A percentile compares a stretch with the other conserved stretches of the same genome.
phyloP scores from a whole-genome alignment of 2,888 invertebrate genomes.

The Panopea generosa region DNA sequence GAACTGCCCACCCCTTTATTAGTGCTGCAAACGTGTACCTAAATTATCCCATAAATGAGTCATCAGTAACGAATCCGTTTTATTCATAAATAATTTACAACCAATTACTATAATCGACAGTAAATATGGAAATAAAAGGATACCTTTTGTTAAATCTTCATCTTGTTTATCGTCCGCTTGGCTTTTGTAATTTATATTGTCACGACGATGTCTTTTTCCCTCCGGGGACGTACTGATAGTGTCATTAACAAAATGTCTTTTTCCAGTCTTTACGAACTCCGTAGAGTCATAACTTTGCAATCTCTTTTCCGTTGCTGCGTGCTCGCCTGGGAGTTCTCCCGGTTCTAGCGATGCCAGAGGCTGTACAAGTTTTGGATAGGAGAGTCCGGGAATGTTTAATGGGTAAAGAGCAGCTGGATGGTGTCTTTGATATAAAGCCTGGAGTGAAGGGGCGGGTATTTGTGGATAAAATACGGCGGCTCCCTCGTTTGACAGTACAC shows the following conservation, averaged over 20 bases:
- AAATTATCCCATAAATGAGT: slow-evolving; percentile 61
- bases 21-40: slow-evolving; percentile 36
- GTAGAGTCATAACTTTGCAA: slow-evolving; percentile 11
- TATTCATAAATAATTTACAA: slow-evolving; percentile 65
- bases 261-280: slow-evolving; percentile 16
- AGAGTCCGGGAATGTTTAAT: slow-evolving; percentile 76
- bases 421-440: slow-evolving; percentile 56
- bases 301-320: slow-evolving; percentile 12
- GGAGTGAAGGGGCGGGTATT: slow-evolving; percentile 49
- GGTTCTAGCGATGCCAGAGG: slow-evolving; percentile 61
- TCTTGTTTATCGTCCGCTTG: slow-evolving; percentile 44
- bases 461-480: slow-evolving; percentile 56
- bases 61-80: slow-evolving; percentile 58
- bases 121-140: slow-evolving; percentile 59
- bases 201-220: slow-evolving; percentile 48
- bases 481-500: slow-evolving; percentile 52
- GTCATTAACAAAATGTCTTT: slow-evolving; percentile 24
- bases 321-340: slow-evolving; percentile 31
- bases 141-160: slow-evolving; percentile 59
- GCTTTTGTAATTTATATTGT: slow-evolving; percentile 47
- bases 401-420: slow-evolving; percentile 64
- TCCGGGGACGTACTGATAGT: slow-evolving; percentile 19
- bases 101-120: slow-evolving; percentile 60
- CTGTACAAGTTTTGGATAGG: slow-evolving; percentile 78
- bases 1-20: slow-evolving; percentile 45